phyloP scores from a whole-genome alignment of 2,888 invertebrate species.

The Agrochola lota region DNA sequence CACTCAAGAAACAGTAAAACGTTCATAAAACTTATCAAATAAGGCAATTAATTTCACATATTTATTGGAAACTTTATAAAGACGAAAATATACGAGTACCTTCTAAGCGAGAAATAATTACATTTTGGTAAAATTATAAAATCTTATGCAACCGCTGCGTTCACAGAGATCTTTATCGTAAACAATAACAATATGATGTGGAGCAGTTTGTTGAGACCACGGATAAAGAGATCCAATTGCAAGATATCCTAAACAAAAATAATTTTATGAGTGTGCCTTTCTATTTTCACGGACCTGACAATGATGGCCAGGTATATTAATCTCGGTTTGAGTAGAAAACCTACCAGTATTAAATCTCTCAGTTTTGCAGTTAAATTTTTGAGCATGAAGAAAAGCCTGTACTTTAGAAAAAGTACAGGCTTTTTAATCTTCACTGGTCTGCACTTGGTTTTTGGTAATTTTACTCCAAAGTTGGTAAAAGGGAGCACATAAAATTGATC shows the following conservation, averaged over 20 bases:
- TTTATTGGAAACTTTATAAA: conserved; percentile 70
- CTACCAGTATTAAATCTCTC: background rate
- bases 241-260: conserved; percentile 39
- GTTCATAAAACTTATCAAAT: conserved; percentile 67
- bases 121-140: conserved; percentile 61
- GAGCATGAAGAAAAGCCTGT: too few relatives aligned
- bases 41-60: conserved; percentile 73
- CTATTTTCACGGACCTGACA: background rate
- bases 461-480: conserved; percentile 20
- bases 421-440: conserved; percentile 1
- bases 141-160: conserved; percentile 57
- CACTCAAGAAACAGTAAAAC: conserved; percentile 59
- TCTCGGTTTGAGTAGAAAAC: too few relatives aligned
- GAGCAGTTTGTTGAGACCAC: conserved; percentile 38
- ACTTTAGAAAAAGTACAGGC: conserved; percentile 1
- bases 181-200: conserved; percentile 62
- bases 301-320: background rate
- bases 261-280: background rate
- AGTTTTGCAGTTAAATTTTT: background rate
- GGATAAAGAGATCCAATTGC: conserved; percentile 48
- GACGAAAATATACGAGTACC: conserved; percentile 58
- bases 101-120: conserved; percentile 69
- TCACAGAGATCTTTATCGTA: conserved; percentile 61
- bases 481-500: conserved; percentile 4
- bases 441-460: background rate